Percentiles rank a stretch among this genome's conserved stretches.
These are phyloP conservation scores for Forficula auricularia DNA, from an alignment of 1,140 invertebrate genomes.

Conservation along the genomic window DNA sequence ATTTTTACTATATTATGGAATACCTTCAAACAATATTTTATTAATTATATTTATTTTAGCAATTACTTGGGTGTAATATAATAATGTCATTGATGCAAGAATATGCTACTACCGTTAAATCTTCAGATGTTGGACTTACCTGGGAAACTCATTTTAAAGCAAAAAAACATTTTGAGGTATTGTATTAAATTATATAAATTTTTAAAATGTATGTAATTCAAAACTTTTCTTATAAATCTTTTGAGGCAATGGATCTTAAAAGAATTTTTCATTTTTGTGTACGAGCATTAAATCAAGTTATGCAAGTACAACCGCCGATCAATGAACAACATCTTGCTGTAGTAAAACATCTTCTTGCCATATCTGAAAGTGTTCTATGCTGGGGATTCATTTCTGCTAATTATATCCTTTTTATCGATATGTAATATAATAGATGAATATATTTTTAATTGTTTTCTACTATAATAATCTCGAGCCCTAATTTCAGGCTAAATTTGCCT, in stretches of 20 bases:
- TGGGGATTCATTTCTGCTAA: slow-evolving; percentile 52
- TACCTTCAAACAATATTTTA: slow-evolving; percentile 1
- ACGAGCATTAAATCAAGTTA: slow-evolving; percentile 35
- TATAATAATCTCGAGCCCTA: slow-evolving; percentile 4
- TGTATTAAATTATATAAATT: neutral
- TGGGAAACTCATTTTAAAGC: slow-evolving; percentile 72
- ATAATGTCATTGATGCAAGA: slow-evolving; percentile 69
- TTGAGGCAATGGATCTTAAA: slow-evolving; percentile 46
- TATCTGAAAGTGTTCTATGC: slow-evolving; percentile 51
- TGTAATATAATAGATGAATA: slow-evolving; percentile 7
- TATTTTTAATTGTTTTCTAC: slow-evolving; percentile 7
- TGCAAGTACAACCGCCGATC: slow-evolving; percentile 33
- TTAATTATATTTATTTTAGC: slow-evolving; percentile 25
- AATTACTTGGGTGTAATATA: slow-evolving; percentile 61
- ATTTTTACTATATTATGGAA: slow-evolving; percentile 2
- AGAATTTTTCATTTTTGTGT: slow-evolving; percentile 57
- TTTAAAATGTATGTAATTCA: slow-evolving; percentile 7
- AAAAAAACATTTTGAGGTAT: slow-evolving; percentile 67
- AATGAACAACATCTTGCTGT: slow-evolving; percentile 32
- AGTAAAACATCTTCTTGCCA: slow-evolving; percentile 46
- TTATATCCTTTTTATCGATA: slow-evolving; percentile 48
- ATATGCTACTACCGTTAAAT: slow-evolving; percentile 67
- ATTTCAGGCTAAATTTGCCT: too few species aligned
- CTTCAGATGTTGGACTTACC: slow-evolving; percentile 65
- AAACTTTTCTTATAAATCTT: slow-evolving; percentile 12